Conservation (phyloP, 2,113 vertebrate species). For the Eidolon helvum region DNA sequence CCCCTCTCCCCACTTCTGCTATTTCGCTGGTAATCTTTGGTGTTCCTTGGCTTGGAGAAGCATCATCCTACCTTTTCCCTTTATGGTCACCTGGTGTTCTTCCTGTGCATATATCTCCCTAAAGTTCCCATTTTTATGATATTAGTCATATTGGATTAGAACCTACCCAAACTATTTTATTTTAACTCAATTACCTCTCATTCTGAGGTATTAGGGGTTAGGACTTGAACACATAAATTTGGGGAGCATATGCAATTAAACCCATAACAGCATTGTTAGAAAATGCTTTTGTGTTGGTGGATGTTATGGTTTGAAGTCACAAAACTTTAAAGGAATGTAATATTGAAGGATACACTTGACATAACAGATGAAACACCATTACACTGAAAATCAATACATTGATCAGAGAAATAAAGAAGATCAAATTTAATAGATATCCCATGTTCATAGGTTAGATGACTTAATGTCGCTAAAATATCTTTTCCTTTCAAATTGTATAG, state of each 20-base stretch:
- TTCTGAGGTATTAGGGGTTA: not conserved
- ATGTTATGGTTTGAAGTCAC: not conserved
- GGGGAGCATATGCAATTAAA: not conserved
- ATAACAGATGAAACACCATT: not conserved
- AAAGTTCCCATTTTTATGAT: not conserved
- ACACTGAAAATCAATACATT: not conserved
- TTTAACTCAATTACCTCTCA: not conserved
- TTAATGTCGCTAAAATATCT: not conserved
- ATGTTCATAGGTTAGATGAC: not conserved
- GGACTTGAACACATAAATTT: not conserved
- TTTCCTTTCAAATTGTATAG: not conserved
- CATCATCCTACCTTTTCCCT: not conserved
- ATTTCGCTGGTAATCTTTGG: not conserved
- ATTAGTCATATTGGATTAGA: not conserved
- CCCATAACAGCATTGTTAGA: not conserved
- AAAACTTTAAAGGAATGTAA: not conserved
- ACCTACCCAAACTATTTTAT: not conserved
- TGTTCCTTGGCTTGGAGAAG: not conserved
- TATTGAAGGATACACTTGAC: not conserved
- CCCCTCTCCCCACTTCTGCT: not conserved
- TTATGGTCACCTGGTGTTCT: not conserved
- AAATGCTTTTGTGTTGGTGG: not conserved
- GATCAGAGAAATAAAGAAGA: not conserved
- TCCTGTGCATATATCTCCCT: not conserved
- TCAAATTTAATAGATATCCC: not conserved